Evolutionary conservation across 2,113 vertebrate species (phyloP).

Genomic region (Tyrannus savana): DNA sequence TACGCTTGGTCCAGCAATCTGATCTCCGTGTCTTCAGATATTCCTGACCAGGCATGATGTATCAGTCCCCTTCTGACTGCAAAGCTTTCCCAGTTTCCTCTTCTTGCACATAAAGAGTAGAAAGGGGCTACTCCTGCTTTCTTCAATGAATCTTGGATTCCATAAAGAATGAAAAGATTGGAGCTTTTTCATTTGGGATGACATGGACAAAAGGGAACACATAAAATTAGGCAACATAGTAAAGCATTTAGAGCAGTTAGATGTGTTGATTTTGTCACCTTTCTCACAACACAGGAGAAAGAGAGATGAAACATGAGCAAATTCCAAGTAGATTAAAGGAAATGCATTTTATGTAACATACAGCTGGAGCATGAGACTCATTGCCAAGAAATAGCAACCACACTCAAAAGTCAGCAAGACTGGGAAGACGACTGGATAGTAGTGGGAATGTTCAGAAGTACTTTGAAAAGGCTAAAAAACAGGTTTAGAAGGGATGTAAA

Average conservation of each 20-base stretch:
- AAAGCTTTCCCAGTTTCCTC: neutral
- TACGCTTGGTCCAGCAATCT: neutral
- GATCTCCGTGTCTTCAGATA: neutral
- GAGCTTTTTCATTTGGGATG: neutral
- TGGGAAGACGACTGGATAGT: neutral
- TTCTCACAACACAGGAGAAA: neutral
- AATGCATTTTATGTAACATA: neutral
- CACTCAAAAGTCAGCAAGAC: neutral
- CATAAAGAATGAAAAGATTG: neutral
- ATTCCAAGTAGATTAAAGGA: constrained; percentile 26
- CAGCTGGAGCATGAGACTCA: neutral
- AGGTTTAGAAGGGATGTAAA: neutral
- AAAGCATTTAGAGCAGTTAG: neutral
- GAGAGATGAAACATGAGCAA: neutral
- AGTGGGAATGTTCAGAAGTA: neutral
- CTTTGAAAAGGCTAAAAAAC: neutral
- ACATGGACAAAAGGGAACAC: neutral
- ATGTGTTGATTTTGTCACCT: neutral
- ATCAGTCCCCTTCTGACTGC: neutral
- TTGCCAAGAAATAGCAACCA: neutral
- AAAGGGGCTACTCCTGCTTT: neutral
- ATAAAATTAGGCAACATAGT: neutral
- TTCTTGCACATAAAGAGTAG: neutral
- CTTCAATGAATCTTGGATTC: neutral
- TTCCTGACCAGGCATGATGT: neutral